Percentiles rank a stretch among this genome's conserved stretches.
These are phyloP conservation scores for Alsophila aescularia DNA, from an alignment of 2,888 invertebrate genomes.

Conservation along the genomic window DNA sequence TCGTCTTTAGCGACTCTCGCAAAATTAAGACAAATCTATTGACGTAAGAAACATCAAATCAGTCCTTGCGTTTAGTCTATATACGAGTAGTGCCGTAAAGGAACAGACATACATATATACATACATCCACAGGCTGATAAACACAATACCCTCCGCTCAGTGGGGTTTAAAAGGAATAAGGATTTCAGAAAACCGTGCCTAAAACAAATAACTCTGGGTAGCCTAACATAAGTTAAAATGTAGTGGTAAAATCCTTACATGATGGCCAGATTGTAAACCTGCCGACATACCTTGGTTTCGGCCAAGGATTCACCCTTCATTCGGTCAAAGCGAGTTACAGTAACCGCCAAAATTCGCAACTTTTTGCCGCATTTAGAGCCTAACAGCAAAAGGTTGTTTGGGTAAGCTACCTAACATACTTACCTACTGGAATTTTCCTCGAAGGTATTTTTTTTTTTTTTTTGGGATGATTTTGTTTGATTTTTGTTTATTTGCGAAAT, in stretches of 20 bases:
- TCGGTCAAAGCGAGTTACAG: constrained; percentile 6
- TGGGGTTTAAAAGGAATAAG: no score
- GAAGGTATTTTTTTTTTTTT: not conserved
- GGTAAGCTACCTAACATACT: constrained; percentile 16
- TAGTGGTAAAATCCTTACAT: not conserved
- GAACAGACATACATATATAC: no score
- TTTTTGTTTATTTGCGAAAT: not conserved
- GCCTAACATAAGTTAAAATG: no score
- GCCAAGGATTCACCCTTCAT: not conserved
- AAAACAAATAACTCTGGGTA: no score
- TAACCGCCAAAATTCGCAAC: constrained; percentile 11
- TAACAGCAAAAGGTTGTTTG: constrained; percentile 4
- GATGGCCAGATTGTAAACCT: not conserved
- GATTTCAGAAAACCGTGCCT: no score
- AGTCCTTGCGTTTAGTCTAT: no score
- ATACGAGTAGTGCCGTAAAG: no score
- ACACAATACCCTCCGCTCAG: no score
- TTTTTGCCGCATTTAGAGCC: constrained; percentile 6
- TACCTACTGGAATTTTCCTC: constrained; percentile 19
- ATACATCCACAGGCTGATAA: no score
- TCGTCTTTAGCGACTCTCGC: no score
- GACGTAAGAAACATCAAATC: no score
- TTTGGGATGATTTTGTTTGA: not conserved
- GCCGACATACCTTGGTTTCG: constrained; percentile 1
- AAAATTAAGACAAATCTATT: no score